Conservation (phyloP, 35 echinoderm and acorn worm species). For the Acanthaster planci region DNA sequence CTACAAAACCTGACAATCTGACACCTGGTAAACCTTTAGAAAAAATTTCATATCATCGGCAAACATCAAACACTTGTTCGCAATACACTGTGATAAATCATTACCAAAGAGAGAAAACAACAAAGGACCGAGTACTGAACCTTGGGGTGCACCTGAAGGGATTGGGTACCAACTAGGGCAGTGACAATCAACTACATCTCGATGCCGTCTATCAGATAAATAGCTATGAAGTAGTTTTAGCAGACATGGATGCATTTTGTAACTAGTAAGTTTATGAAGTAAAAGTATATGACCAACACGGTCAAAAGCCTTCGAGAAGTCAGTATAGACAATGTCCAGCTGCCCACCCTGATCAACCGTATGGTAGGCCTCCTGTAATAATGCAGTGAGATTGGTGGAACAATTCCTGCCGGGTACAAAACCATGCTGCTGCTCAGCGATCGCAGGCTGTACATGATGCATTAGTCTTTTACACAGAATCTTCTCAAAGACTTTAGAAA, state of each 20-base stretch:
- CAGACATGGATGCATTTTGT: not conserved
- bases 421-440: too few species aligned
- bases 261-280: not conserved
- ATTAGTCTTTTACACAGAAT: slow-evolving; percentile 10
- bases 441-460: not conserved
- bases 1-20: not conserved
- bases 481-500: not conserved
- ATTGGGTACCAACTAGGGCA: slow-evolving; percentile 2
- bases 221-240: not conserved
- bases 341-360: not conserved
- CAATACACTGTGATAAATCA: slow-evolving; percentile 2
- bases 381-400: not conserved
- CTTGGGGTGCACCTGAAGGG: slow-evolving; percentile 28
- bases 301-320: not conserved
- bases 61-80: not conserved
- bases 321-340: not conserved
- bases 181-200: not conserved
- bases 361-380: not conserved
- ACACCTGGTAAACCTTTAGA: not conserved
- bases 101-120: slow-evolving; percentile 9
- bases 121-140: slow-evolving; percentile 21
- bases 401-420: not conserved
- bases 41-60: slow-evolving; percentile 5
- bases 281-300: not conserved
- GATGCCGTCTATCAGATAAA: too few species aligned